These are phyloP conservation scores for Garrulus glandarius DNA, from an alignment of 2,797 vertebrate genomes.

Conservation along the genomic window DNA sequence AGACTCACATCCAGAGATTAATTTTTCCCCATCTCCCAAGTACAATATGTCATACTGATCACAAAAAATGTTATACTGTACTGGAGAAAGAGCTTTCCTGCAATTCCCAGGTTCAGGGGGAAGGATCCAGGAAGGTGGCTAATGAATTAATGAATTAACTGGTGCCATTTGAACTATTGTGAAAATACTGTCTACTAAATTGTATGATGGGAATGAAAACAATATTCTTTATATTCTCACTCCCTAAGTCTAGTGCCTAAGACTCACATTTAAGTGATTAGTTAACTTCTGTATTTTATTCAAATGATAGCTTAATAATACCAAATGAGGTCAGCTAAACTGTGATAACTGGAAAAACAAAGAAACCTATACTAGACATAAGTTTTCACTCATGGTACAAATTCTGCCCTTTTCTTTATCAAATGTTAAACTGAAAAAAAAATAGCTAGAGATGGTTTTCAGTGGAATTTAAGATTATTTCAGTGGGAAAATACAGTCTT, in stretches of 20 bases:
- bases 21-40: not conserved
- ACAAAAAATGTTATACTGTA: not conserved
- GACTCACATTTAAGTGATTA: not conserved
- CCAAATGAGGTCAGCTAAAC: not conserved
- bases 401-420: not conserved
- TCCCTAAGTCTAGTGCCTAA: not conserved
- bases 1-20: not conserved
- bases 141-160: not conserved
- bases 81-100: not conserved
- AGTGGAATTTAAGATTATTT: not conserved
- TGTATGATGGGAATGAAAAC: not conserved
- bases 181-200: not conserved
- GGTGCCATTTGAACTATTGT: not conserved
- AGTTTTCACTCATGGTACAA: not conserved
- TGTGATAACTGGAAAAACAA: not conserved
- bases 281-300: not conserved
- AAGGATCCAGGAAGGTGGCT: not conserved
- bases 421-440: not conserved
- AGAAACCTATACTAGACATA: rapidly evolving
- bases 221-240: not conserved
- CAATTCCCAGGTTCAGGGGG: not conserved
- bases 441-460: rapidly evolving
- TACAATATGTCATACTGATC: not conserved
- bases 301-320: not conserved
- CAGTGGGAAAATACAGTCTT: not conserved